Conservation (phyloP, 2,113 vertebrate species). For the Macaca mulatta region DNA sequence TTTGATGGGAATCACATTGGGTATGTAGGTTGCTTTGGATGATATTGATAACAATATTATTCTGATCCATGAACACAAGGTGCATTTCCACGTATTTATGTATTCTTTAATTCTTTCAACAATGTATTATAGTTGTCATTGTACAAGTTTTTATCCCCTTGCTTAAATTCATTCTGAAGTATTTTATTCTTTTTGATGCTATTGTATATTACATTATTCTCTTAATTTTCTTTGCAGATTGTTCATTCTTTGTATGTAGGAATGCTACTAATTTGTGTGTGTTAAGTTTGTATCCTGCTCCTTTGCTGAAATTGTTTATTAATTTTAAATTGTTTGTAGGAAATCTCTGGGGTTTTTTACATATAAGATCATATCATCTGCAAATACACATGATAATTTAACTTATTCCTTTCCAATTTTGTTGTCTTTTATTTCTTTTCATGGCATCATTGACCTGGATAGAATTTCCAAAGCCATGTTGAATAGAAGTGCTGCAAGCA, state of each 20-base stretch:
- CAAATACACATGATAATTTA: neutral
- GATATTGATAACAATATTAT: neutral
- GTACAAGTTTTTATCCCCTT: neutral
- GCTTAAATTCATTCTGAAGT: neutral
- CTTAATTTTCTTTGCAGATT: neutral
- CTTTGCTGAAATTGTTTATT: neutral
- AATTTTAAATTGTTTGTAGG: neutral
- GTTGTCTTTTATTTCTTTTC: neutral
- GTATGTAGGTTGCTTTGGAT: neutral
- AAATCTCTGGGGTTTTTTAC: neutral
- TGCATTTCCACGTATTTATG: neutral
- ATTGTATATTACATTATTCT: neutral
- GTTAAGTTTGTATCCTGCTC: neutral
- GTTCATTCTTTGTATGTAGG: neutral
- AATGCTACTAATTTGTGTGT: neutral
- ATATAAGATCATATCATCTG: neutral
- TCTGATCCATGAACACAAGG: neutral
- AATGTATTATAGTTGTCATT: neutral
- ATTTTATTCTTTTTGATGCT: neutral
- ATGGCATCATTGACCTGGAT: neutral
- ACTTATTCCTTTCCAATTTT: neutral
- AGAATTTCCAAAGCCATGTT: neutral
- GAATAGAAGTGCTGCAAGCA: neutral
- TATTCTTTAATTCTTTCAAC: neutral
- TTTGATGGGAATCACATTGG: neutral